These are phyloP conservation scores for Scaptomyza parva DNA, from an alignment of 2,888 invertebrate species.

Conservation along the genomic window DNA sequence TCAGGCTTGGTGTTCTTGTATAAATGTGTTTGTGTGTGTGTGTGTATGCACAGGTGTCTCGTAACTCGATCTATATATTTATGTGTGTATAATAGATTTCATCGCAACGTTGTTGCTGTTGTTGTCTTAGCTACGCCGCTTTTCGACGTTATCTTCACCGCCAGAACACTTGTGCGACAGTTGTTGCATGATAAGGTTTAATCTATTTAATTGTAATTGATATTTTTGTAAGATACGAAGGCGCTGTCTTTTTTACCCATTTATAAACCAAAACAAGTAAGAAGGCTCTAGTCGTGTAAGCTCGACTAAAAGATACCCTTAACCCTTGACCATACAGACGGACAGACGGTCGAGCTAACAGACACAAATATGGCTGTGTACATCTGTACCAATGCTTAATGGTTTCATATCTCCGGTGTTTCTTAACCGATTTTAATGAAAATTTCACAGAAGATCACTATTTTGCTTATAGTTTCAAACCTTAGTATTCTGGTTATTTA, in stretches of 20 bases:
- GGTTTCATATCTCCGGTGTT: too few relatives aligned
- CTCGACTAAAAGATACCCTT: too few relatives aligned
- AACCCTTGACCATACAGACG: too few relatives aligned
- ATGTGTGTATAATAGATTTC: slow-evolving; percentile 42
- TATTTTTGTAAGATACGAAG: slow-evolving; percentile 75
- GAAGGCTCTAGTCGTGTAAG: too few relatives aligned
- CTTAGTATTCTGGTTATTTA: too few relatives aligned
- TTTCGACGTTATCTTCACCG: slow-evolving; percentile 50
- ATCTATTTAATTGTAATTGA: slow-evolving; percentile 80
- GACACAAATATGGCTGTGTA: too few relatives aligned
- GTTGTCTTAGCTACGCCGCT: slow-evolving; percentile 50
- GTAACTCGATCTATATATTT: slow-evolving; percentile 23
- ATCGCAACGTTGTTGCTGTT: slow-evolving; percentile 24
- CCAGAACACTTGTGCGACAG: slow-evolving; percentile 78
- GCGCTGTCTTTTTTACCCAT: slow-evolving; percentile 58
- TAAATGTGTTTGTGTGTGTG: slow-evolving; percentile 12
- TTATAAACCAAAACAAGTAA: slow-evolving; percentile 76
- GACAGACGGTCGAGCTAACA: too few relatives aligned
- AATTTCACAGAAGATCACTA: too few relatives aligned
- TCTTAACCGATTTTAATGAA: too few relatives aligned
- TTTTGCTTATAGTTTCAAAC: too few relatives aligned
- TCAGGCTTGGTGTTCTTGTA: slow-evolving; percentile 23
- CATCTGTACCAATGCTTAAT: too few relatives aligned
- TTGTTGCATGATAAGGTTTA: slow-evolving; percentile 80
- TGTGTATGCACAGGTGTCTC: slow-evolving; percentile 20